A percentile compares a stretch with the other conserved stretches of the same genome.
Evolutionary conservation across 2,797 vertebrate genomes (phyloP).

Genomic region (Sebastiscus tertius): DNA sequence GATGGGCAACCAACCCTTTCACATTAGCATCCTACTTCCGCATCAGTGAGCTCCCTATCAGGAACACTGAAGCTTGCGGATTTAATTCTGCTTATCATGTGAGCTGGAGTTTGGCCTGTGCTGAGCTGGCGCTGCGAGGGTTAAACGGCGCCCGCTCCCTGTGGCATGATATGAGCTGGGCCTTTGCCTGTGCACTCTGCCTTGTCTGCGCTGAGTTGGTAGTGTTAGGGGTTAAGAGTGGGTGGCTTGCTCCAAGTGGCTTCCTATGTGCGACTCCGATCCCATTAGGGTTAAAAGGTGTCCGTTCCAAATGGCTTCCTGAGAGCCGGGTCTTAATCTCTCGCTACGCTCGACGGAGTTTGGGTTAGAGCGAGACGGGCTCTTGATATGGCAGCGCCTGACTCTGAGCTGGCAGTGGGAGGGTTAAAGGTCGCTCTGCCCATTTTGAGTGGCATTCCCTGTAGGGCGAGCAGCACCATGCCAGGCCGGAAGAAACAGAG

Average conservation of each 20-base stretch:
- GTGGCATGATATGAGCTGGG: slow-evolving; percentile 78
- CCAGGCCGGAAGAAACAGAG: slow-evolving; percentile 59
- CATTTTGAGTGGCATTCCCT: slow-evolving; percentile 67
- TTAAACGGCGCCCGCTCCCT: slow-evolving; percentile 73
- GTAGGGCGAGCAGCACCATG: slow-evolving; percentile 57
- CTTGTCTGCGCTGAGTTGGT: slow-evolving; percentile 58
- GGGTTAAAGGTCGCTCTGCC: slow-evolving; percentile 71
- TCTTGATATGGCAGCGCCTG: slow-evolving; percentile 25
- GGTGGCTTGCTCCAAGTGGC: slow-evolving; percentile 64
- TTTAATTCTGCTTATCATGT: slow-evolving; percentile 71
- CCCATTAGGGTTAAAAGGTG: slow-evolving; percentile 72
- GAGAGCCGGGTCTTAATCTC: slow-evolving; percentile 65
- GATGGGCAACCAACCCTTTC: slow-evolving; percentile 38
- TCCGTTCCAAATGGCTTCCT: slow-evolving; percentile 69
- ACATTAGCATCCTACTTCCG: slow-evolving; percentile 44
- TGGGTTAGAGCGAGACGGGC: slow-evolving; percentile 33
- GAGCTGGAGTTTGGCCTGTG: slow-evolving; percentile 64
- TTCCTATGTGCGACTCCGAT: slow-evolving; percentile 59
- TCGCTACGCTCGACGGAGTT: slow-evolving; percentile 48
- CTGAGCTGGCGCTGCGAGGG: slow-evolving; percentile 67
- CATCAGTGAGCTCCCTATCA: slow-evolving; percentile 50
- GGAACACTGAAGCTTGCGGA: slow-evolving; percentile 54
- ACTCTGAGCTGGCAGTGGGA: slow-evolving; percentile 53
- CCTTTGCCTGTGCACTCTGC: slow-evolving; percentile 73
- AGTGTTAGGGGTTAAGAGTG: slow-evolving; percentile 64